These are phyloP conservation scores for Aselliscus stoliczkanus DNA, from an alignment of 2,797 vertebrate genomes.

Conservation along the genomic window DNA sequence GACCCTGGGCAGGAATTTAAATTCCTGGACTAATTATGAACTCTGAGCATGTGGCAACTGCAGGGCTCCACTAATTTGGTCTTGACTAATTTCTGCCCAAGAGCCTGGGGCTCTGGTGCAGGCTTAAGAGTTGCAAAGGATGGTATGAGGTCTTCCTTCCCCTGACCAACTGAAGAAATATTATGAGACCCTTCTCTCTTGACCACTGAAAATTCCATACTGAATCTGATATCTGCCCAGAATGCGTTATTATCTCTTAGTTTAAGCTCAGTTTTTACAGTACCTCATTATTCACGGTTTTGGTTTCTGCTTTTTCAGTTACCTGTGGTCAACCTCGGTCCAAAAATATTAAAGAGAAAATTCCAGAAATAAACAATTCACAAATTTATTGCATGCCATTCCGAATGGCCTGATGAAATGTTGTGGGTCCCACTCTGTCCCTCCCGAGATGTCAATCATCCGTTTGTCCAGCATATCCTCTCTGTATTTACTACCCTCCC, in stretches of 20 bases:
- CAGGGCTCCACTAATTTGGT: not conserved
- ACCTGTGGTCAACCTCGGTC: not conserved
- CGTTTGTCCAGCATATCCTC: not conserved
- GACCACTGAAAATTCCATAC: not conserved
- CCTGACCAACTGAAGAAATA: not conserved
- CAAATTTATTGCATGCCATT: not conserved
- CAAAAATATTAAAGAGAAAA: not conserved
- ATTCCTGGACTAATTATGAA: not conserved
- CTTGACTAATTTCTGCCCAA: not conserved
- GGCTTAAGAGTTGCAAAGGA: not conserved
- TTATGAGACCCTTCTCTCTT: not conserved
- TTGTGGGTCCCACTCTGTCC: not conserved
- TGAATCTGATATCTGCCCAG: not conserved
- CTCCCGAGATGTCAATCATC: not conserved
- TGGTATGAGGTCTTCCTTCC: not conserved
- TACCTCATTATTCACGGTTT: not conserved
- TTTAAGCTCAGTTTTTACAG: not conserved
- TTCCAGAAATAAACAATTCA: not conserved
- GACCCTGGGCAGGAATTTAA: not conserved
- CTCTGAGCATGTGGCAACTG: not conserved
- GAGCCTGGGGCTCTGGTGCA: not conserved
- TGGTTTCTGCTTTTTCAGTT: not conserved
- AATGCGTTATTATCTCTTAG: not conserved
- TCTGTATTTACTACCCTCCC: not conserved
- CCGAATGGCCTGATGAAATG: not conserved